A percentile compares a stretch with the other conserved stretches of the same genome.
phyloP scores from a whole-genome alignment of 1,140 invertebrate genomes.

The Pseudomyrmex flavicornis region DNA sequence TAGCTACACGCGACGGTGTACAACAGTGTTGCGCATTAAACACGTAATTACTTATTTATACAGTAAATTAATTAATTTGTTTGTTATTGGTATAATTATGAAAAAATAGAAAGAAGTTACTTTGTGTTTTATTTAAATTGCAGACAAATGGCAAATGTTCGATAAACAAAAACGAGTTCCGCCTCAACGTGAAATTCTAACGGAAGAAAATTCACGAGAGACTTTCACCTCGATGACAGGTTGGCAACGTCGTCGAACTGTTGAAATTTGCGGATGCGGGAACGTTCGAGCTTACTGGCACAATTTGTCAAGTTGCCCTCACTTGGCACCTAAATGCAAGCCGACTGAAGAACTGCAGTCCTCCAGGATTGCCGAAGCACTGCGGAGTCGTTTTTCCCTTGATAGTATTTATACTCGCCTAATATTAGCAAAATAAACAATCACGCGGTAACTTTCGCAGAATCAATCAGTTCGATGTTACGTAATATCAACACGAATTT shows the following conservation, averaged over 20 bases:
- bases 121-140: neutral
- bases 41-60: neutral
- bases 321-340: slow-evolving; percentile 71
- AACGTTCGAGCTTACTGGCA: slow-evolving; percentile 59
- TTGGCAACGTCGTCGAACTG: slow-evolving; percentile 61
- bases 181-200: slow-evolving; percentile 1
- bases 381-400: slow-evolving; percentile 59
- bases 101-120: neutral
- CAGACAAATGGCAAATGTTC: neutral
- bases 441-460: neutral
- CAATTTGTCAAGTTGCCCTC: slow-evolving; percentile 70
- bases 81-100: neutral
- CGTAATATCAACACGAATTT: neutral
- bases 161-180: neutral
- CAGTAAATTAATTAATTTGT: neutral
- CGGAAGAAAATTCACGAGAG: slow-evolving; percentile 22
- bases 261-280: slow-evolving; percentile 54
- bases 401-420: no score
- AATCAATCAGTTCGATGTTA: slow-evolving; percentile 2
- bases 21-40: neutral
- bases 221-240: slow-evolving; percentile 43
- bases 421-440: slow-evolving; percentile 25
- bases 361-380: slow-evolving; percentile 76
- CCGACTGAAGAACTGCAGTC: slow-evolving; percentile 71
- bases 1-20: neutral